Evolutionary conservation across 2,888 invertebrate genomes (phyloP), one percentile per base, ranked within the genome.

Genomic region (Amorpha juglandis): DNA sequence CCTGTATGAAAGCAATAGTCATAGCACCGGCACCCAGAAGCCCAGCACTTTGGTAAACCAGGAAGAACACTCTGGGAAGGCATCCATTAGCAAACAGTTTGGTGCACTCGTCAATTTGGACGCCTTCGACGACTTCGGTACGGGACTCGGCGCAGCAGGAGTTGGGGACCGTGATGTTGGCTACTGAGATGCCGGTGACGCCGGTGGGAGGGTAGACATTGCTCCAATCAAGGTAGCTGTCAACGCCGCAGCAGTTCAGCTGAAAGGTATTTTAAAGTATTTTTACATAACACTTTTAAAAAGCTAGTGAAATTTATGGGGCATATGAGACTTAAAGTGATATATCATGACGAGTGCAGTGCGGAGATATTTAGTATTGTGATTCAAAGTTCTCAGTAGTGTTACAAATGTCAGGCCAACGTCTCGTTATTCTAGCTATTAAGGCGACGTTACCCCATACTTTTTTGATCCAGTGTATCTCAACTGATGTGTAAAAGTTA

Each of bases 1-100:
- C 96, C 95, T 97, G 97, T 70, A 97, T 96, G 76, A 97, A 95
- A 8, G 96, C 96, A 68, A 97, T 96, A n/a, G 96, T 96, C 76
- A 96, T 92, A 6, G 96, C 96, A 6, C 96, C 97, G 63, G 96
- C 96, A 3, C 95, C 96, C 69, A 97, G 87, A 64, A 97, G 89
- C 66, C 96, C 94, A 38, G 96, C 95, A 80, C 96, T 96, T 81
- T 96, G 95, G 73, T 95, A 94, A n/a, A 96, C 91, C 69, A 96
- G 86, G 74, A 94, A 93, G 63, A 94, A 89, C 73, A 97, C 92
- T 63, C 94, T 91, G 9, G 90, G 89, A 62, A 95, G 91, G 75
- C 96, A 96, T 4, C 96, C 96, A 69, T 89, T 92, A 45, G 89
- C 85, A 66, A 88, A 92, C 70, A 92, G 74, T 75, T 89, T 88